Percentiles rank a stretch among this genome's conserved stretches.
These are phyloP conservation scores for Podarcis raffonei DNA, from an alignment of 2,113 vertebrate species.

Conservation along the genomic window DNA sequence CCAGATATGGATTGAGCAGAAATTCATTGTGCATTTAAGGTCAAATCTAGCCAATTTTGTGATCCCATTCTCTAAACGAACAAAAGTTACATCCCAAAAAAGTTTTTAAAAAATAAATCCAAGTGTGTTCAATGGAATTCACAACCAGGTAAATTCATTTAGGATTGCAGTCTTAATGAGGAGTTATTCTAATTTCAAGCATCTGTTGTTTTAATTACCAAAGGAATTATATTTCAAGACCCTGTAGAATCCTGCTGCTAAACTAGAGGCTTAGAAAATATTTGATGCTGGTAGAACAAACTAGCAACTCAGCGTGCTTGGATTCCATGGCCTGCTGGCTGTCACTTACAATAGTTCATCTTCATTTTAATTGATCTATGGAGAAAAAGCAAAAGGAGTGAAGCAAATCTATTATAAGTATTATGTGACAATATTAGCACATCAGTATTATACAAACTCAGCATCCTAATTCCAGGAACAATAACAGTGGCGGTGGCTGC, in stretches of 20 bases:
- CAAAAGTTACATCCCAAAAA: too few relatives aligned
- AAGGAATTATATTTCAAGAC: conserved; percentile 68
- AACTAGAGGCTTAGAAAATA: conserved; percentile 44
- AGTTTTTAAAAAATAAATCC: not conserved
- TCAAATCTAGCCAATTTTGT: too few relatives aligned
- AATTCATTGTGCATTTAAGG: too few relatives aligned
- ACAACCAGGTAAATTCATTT: too few relatives aligned
- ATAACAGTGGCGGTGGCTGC: not conserved
- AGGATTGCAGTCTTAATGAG: conserved; percentile 41
- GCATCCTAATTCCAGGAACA: not conserved
- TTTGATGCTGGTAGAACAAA: conserved; percentile 38
- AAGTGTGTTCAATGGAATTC: not conserved
- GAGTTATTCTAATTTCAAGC: conserved; percentile 71
- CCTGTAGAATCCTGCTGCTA: conserved; percentile 51
- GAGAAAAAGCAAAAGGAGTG: conserved; percentile 3
- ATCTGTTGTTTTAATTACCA: conserved; percentile 75
- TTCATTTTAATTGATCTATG: conserved; percentile 64
- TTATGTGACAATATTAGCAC: not conserved
- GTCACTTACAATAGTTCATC: conserved; percentile 55
- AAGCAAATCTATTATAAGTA: not conserved
- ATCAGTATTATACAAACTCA: not conserved
- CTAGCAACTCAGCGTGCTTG: conserved; percentile 31
- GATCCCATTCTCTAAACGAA: too few relatives aligned
- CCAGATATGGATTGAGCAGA: too few relatives aligned
- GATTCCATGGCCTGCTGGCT: conserved; percentile 23